Evolutionary conservation across 53 echinoderm and acorn worm species (phyloP).

Genomic region (Astropecten irregularis): DNA sequence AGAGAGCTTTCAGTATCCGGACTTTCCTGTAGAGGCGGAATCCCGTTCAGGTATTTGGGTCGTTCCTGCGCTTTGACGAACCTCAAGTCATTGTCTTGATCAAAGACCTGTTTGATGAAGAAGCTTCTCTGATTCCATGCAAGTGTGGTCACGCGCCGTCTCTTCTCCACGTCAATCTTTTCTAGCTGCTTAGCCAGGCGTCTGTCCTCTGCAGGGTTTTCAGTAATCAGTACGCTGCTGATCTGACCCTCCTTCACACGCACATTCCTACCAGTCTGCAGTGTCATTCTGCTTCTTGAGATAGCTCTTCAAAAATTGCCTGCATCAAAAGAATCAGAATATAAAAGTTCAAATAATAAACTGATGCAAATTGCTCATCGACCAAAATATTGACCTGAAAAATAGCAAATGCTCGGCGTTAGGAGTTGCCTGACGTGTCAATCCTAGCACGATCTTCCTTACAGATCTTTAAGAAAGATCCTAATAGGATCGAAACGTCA

Average conservation of each 20-base stretch:
- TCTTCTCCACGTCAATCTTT: constrained; percentile 77
- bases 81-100: constrained; percentile 81
- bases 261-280: background rate
- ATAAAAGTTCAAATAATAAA: no score
- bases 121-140: constrained; percentile 87
- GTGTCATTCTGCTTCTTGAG: constrained; percentile 1
- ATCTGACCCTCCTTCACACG: constrained; percentile 27
- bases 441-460: no score
- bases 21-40: background rate
- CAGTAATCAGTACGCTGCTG: constrained; percentile 18
- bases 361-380: no score
- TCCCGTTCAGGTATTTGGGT: constrained; percentile 58
- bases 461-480: no score
- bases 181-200: constrained; percentile 56
- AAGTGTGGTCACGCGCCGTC: constrained; percentile 52
- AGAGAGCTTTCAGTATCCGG: background rate
- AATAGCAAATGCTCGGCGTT: no score
- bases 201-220: constrained; percentile 79
- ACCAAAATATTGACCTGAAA: no score
- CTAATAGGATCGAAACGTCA: no score
- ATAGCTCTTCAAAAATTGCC: no score
- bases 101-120: constrained; percentile 92
- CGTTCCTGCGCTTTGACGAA: constrained; percentile 83
- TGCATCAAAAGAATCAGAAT: no score
- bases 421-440: no score